phyloP scores from a whole-genome alignment of 2,113 vertebrate species.

The Tachuris rubrigastra region DNA sequence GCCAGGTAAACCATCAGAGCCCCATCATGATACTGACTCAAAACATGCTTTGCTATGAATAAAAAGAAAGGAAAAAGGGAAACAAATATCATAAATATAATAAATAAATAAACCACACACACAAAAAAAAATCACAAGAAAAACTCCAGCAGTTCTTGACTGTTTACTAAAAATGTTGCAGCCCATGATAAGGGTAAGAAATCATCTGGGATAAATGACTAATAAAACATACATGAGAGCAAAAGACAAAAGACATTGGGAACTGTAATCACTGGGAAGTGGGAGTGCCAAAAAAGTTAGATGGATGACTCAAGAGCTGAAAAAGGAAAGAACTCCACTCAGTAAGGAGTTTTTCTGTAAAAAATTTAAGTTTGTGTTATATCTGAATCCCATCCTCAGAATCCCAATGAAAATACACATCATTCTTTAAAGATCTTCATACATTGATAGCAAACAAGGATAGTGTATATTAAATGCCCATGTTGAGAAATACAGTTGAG shows the following conservation, averaged over 20 bases:
- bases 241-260: not conserved
- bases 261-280: not conserved
- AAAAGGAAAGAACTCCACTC: not conserved
- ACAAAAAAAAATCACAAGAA: too few species aligned
- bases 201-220: not conserved
- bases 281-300: not conserved
- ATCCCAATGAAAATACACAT: not conserved
- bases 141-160: not conserved
- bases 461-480: not conserved
- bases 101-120: too few species aligned
- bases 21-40: not conserved
- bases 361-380: not conserved
- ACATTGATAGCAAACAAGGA: not conserved
- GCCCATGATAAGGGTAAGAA: not conserved
- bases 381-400: not conserved
- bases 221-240: not conserved
- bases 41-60: not conserved
- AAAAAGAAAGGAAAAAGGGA: not conserved
- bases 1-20: not conserved
- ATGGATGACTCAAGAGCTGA: not conserved
- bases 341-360: not conserved
- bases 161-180: not conserved
- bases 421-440: not conserved
- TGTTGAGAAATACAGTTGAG: not conserved
- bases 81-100: not conserved